These are phyloP conservation scores for Hippocampus guttulatus DNA, from an alignment of 2,113 vertebrate species.

Conservation along the genomic window DNA sequence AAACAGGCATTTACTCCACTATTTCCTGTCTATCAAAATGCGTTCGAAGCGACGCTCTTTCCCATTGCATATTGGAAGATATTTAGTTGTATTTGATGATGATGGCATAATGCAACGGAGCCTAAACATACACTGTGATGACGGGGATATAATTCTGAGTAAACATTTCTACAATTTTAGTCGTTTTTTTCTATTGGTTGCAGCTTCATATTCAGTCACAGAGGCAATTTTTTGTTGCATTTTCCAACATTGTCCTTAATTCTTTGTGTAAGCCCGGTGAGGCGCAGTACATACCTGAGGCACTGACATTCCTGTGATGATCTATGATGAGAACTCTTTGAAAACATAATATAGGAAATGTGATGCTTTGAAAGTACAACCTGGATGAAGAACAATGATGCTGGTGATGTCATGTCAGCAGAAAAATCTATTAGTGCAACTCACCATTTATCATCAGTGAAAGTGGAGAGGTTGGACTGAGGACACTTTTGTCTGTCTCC, in stretches of 20 bases:
- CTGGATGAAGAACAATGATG: constrained; percentile 24
- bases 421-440: constrained; percentile 10
- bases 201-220: neutral
- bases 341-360: constrained; percentile 25
- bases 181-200: constrained; percentile 17
- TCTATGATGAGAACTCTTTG: constrained; percentile 19
- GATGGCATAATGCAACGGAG: neutral
- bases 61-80: constrained; percentile 40
- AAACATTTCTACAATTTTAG: constrained; percentile 16
- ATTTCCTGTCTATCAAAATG: neutral
- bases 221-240: neutral
- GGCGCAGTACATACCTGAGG: constrained; percentile 8
- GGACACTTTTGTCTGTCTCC: constrained; percentile 5
- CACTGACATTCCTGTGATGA: constrained; percentile 11
- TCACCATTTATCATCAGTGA: constrained; percentile 18
- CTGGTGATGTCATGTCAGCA: constrained; percentile 27
- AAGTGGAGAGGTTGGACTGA: constrained; percentile 21
- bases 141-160: constrained; percentile 11
- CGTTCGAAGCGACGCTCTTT: constrained; percentile 4
- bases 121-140: neutral
- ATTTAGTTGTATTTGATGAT: neutral
- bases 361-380: constrained; percentile 32
- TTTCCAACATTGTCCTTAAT: neutral
- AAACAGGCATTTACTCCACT: constrained; percentile 46
- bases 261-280: neutral